Conservation (phyloP, 2,113 vertebrate species). For the Corythornis madagascariensis region DNA sequence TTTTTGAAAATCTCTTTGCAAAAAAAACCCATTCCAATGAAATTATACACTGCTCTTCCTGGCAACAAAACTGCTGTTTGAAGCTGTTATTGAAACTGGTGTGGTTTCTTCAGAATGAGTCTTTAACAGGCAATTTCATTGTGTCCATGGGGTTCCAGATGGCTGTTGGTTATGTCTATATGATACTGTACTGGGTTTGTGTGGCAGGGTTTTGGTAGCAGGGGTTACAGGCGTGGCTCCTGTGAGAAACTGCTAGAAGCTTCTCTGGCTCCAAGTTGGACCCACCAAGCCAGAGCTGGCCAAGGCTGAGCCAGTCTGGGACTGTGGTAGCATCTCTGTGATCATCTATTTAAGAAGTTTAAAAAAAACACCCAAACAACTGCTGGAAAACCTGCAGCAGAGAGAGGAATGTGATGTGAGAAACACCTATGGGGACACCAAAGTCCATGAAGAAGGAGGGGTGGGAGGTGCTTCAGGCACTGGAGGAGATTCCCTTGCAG, state of each 20-base stretch:
- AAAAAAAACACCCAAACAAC: background rate
- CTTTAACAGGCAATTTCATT: constrained; percentile 51
- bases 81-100: constrained; percentile 50
- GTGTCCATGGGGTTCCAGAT: constrained; percentile 44
- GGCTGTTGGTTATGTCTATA: constrained; percentile 49
- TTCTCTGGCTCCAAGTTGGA: background rate
- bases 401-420: background rate
- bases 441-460: background rate
- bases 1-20: constrained; percentile 30
- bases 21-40: constrained; percentile 18
- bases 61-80: constrained; percentile 55
- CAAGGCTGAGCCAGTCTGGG: background rate
- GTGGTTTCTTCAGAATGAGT: constrained; percentile 44
- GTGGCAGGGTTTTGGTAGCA: background rate
- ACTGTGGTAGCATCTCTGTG: background rate
- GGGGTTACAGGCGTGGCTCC: background rate
- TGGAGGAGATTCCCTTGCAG: background rate
- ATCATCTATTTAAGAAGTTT: background rate
- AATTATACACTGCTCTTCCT: constrained; percentile 55
- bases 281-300: background rate
- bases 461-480: background rate
- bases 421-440: background rate
- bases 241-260: background rate
- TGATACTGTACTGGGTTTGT: background rate
- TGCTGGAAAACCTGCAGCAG: background rate